Conservation (phyloP, 1,140 invertebrate genomes). For the Helicoverpa zea region DNA sequence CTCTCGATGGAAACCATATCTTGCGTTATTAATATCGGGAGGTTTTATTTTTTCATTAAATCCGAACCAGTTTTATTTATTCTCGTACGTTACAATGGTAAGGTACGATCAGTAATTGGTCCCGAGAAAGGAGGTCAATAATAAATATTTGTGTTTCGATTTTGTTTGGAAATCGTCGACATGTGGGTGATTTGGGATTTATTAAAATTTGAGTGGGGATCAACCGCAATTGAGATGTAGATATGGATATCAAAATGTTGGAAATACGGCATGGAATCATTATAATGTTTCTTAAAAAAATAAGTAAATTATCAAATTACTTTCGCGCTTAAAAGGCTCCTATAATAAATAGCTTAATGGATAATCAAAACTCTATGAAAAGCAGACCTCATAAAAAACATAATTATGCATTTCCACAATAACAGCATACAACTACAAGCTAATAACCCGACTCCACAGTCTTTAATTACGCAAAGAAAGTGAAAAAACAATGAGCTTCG, state of each 20-base stretch:
- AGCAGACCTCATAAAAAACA: neutral
- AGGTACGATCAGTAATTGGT: conserved; percentile 20
- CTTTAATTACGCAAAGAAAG: conserved; percentile 26
- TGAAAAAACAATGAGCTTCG: conserved; percentile 1
- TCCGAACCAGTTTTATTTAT: conserved; percentile 53
- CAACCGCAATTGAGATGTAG: too few relatives aligned
- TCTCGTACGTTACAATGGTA: conserved; percentile 20
- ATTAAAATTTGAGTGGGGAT: too few relatives aligned
- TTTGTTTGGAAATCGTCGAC: neutral
- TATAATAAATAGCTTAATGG: too few relatives aligned
- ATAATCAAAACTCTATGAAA: too few relatives aligned
- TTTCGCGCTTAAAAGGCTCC: too few relatives aligned
- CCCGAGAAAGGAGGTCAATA: neutral
- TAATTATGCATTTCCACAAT: conserved; percentile 4
- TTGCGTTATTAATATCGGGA: conserved; percentile 77
- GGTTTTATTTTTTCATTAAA: conserved; percentile 80
- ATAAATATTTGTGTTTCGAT: neutral
- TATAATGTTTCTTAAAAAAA: too few relatives aligned
- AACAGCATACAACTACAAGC: neutral
- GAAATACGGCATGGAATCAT: too few relatives aligned
- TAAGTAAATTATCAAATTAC: too few relatives aligned
- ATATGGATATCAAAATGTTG: too few relatives aligned
- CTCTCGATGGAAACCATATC: conserved; percentile 74
- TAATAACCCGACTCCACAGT: neutral
- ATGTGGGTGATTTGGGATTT: neutral